Base-by-base conservation (phyloP, 2,113 vertebrate genomes). In the Notechis scutatus region DNA sequence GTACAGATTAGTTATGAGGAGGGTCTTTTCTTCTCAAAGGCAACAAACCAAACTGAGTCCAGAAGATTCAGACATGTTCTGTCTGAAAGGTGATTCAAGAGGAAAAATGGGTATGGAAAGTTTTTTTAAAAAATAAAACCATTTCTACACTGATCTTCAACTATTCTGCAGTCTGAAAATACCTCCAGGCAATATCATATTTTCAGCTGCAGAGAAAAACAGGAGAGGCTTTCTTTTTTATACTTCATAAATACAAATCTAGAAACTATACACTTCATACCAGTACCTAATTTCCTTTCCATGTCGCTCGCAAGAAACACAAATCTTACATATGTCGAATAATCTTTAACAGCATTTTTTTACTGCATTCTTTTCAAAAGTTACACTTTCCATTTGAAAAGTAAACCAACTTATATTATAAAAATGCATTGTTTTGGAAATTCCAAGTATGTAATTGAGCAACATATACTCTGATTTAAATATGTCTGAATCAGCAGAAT, bases 101-200 rank as follows among this genome's bases (percentile, higher is more conserved):
- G 94, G 0, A 4, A 96, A 96, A 97, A 95, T 85, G 57, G 94
- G 96, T 95, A 94, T 96, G 94, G 97, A 96, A 96, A 94, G 96
- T 90, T 93, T 85, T 96, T 64, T 69, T 29, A 56, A 26, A 26
- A 56, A 26, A 26, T 5, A 26, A 26, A 21, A 74, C 93, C 91
- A 90, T 42, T 95, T 61, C 94, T 92, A 90, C 55, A 89, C 42
- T 59, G 24, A 59, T 56, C 94, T 95, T 93, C 94, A 90, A 18
- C 94, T 95, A 85, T 50, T 95, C 92, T 91, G 86, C 91, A 85
- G 59, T 92, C 87, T 0, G 4, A 85, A 94, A 95, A 69, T 0
- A 3, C 59, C 52, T 81, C 23, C 90, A 23, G 64, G 89, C 61
- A 85, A 9, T 21, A 14, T 5, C 86, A 88, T 59, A 56, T 89